Conservation (phyloP, 2,797 vertebrate genomes). For the Microctenopoma steveboyesi region DNA sequence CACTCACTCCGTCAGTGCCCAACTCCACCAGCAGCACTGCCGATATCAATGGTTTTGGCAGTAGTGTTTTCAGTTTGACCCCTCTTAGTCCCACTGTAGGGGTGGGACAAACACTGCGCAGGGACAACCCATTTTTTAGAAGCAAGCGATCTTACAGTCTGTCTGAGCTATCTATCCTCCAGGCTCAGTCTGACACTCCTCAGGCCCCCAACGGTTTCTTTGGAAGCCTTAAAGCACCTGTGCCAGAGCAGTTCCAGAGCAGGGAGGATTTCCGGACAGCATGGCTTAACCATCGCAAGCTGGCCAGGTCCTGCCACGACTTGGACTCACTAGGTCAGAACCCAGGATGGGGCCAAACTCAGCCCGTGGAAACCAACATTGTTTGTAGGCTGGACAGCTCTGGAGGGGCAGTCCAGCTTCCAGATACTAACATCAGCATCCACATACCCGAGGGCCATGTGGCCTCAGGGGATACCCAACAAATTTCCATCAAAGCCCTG, state of each 20-base stretch:
- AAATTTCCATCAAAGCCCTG: conserved; percentile 94
- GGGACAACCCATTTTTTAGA: conserved; percentile 93
- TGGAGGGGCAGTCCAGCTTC: conserved; percentile 93
- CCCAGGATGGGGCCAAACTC: conserved; percentile 97
- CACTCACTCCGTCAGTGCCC: conserved; percentile 66
- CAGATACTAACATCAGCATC: conserved; percentile 92
- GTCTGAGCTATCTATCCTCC: conserved; percentile 93
- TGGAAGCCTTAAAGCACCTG: conserved; percentile 90
- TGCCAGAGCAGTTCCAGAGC: conserved; percentile 95
- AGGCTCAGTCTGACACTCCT: conserved; percentile 85
- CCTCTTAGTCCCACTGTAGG: conserved; percentile 57
- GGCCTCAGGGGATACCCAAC: conserved; percentile 88
- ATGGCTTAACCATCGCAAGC: conserved; percentile 94
- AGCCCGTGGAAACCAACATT: conserved; percentile 93
- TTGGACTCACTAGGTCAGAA: conserved; percentile 93
- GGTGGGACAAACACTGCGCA: conserved; percentile 69
- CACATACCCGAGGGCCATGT: conserved; percentile 92
- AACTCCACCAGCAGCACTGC: conserved; percentile 65
- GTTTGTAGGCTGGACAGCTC: conserved; percentile 93
- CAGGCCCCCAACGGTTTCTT: conserved; percentile 82
- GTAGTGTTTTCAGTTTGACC: conserved; percentile 80
- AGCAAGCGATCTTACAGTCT: conserved; percentile 98
- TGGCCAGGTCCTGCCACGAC: conserved; percentile 96
- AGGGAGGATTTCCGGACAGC: conserved; percentile 94
- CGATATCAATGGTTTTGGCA: conserved; percentile 80